Evolutionary conservation across 1,140 invertebrate genomes (phyloP).

Genomic region (Papilio helenus): DNA sequence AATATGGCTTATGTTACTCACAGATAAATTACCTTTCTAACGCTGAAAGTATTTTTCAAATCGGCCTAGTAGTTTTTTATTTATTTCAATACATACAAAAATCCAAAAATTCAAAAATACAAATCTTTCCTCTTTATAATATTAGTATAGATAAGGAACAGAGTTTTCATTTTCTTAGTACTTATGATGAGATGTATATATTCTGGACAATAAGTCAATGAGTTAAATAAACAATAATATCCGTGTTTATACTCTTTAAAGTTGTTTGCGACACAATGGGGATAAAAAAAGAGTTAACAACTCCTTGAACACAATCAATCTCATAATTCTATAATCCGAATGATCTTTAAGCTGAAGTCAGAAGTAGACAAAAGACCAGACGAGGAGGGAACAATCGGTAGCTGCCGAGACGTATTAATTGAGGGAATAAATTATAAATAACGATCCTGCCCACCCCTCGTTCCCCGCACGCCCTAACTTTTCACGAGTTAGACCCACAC

Average conservation of each 20-base stretch:
- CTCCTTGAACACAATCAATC: constrained; percentile 23
- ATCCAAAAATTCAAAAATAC: no score
- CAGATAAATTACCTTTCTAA: no score
- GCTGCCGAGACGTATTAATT: constrained; percentile 61
- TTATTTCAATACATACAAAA: no score
- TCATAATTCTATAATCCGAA: constrained; percentile 36
- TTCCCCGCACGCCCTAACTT: constrained; percentile 38
- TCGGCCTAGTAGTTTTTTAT: no score
- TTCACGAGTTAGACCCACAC: constrained; percentile 17
- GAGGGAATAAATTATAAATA: constrained; percentile 71
- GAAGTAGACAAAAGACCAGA: constrained; percentile 42
- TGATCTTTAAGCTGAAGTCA: constrained; percentile 28
- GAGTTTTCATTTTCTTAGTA: no score
- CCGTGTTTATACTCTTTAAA: neutral
- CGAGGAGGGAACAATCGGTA: constrained; percentile 40
- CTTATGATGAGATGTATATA: no score
- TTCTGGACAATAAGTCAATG: neutral
- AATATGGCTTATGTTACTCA: no score
- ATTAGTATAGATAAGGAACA: no score
- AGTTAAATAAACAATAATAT: neutral
- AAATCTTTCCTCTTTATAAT: no score
- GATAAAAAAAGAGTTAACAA: neutral
- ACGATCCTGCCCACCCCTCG: constrained; percentile 47
- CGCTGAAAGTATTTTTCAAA: no score
- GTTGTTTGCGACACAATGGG: constrained; percentile 2